Percentiles rank a stretch among this genome's conserved stretches.
These are phyloP conservation scores for Yponomeuta malinellus DNA, from an alignment of 2,888 invertebrate genomes.

Conservation along the genomic window DNA sequence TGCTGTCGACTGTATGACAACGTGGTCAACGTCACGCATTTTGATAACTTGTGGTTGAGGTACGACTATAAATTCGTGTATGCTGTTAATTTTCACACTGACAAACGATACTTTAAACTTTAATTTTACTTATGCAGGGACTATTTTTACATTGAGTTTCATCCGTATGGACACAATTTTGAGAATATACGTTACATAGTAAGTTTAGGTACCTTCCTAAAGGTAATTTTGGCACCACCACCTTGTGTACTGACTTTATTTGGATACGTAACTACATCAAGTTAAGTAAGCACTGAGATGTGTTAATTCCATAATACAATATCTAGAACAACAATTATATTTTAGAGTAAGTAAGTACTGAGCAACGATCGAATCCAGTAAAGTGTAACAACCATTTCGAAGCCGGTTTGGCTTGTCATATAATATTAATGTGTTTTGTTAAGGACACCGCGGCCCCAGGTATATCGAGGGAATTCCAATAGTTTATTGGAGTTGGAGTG, in stretches of 20 bases:
- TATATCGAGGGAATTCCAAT: too few species aligned
- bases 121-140: background rate
- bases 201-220: too few species aligned
- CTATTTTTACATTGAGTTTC: background rate
- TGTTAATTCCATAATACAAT: background rate
- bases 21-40: too few species aligned
- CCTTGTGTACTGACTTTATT: background rate
- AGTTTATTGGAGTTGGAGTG: too few species aligned
- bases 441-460: background rate
- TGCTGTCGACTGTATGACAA: too few species aligned
- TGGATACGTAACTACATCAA: background rate
- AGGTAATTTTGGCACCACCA: conserved; percentile 1
- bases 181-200: background rate
- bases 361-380: conserved; percentile 1
- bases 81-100: background rate
- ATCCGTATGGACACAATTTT: background rate
- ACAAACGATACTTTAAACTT: background rate
- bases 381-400: background rate
- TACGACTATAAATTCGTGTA: too few species aligned
- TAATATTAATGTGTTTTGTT: background rate
- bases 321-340: background rate
- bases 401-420: background rate
- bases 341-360: background rate
- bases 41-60: too few species aligned
- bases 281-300: background rate